Evolutionary conservation across 2,797 vertebrate genomes (phyloP).

Genomic region (Dryobates pubescens): DNA sequence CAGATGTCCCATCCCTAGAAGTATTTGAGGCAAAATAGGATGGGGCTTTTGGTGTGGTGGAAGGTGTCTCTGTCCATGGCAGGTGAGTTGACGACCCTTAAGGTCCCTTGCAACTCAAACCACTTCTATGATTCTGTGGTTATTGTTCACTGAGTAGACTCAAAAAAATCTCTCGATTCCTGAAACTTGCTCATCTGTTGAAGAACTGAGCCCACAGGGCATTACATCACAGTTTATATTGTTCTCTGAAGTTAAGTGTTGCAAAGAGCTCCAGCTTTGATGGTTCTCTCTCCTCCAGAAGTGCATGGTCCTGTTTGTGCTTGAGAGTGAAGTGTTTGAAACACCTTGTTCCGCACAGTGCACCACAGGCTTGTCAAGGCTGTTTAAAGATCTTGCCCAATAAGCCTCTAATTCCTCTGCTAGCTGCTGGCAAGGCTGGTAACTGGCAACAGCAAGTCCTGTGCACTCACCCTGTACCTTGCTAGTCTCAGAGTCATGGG

Average conservation of each 20-base stretch:
- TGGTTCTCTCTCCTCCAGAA: not conserved
- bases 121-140: not conserved
- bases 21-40: not conserved
- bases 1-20: not conserved
- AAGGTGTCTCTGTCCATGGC: not conserved
- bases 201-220: not conserved
- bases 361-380: not conserved
- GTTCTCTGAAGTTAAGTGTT: not conserved
- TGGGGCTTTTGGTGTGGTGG: not conserved
- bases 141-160: not conserved
- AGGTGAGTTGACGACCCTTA: not conserved
- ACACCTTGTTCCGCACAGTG: not conserved
- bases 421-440: conserved; percentile 16
- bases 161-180: not conserved
- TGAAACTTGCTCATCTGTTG: not conserved
- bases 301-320: not conserved
- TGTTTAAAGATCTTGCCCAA: conserved; percentile 21
- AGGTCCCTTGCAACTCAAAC: not conserved
- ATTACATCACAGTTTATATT: not conserved
- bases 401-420: conserved; percentile 32
- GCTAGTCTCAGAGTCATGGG: not conserved
- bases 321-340: conserved; percentile 10
- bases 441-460: not conserved
- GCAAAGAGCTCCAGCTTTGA: not conserved
- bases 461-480: not conserved